A percentile compares a stretch with the other conserved stretches of the same genome.
Conservation (phyloP, 2,797 vertebrate genomes). For the Hydrocynus forskahlii region DNA sequence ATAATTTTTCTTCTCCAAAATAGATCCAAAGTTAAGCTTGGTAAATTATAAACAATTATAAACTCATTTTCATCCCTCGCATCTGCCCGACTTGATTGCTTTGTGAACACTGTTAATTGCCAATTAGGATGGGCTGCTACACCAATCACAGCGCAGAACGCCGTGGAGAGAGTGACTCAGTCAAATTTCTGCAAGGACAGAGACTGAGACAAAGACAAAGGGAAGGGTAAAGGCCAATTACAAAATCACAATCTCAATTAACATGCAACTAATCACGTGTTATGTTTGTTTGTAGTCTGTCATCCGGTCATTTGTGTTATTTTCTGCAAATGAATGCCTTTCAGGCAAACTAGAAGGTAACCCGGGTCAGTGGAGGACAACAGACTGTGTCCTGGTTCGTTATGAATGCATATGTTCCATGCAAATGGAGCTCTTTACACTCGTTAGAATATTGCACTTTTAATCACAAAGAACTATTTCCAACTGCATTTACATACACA, state of each 20-base stretch:
- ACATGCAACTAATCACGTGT: conserved; percentile 30
- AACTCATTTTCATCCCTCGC: conserved; percentile 64
- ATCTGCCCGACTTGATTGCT: conserved; percentile 78
- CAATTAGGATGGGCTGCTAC: conserved; percentile 73
- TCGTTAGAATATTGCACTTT: background rate
- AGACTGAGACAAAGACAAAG: background rate
- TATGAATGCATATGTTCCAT: conserved; percentile 9
- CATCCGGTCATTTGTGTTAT: conserved; percentile 23
- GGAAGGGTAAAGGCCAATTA: conserved; percentile 4
- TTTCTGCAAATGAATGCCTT: conserved; percentile 28
- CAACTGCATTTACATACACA: background rate
- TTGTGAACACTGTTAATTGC: conserved; percentile 78
- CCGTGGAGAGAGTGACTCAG: conserved; percentile 26
- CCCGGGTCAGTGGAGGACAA: background rate
- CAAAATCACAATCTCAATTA: conserved; percentile 29
- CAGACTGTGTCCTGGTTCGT: background rate
- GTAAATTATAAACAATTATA: conserved; percentile 75
- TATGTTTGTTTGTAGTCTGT: conserved; percentile 33
- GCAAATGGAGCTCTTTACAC: background rate
- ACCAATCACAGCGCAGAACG: conserved; percentile 68
- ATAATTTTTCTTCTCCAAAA: conserved; percentile 64
- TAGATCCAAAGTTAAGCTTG: conserved; percentile 66
- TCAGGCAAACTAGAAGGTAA: conserved; percentile 2
- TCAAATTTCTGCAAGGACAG: conserved; percentile 26
- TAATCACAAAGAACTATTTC: background rate